phyloP scores from a whole-genome alignment of 2,113 vertebrate species.

The Noctilio leporinus region DNA sequence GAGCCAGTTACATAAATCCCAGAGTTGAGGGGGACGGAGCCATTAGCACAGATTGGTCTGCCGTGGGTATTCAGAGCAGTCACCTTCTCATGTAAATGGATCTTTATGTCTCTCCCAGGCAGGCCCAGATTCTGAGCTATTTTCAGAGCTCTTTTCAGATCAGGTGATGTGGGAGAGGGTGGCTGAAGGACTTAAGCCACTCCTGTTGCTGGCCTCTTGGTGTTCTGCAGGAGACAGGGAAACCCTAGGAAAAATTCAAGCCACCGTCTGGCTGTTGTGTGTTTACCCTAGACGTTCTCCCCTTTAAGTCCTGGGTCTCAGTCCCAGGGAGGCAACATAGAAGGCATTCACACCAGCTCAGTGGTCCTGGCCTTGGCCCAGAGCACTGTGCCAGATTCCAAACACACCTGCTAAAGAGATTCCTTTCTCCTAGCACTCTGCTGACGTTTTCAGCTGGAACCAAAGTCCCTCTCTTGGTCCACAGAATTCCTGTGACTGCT shows the following conservation, averaged over 20 bases:
- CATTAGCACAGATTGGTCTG: conserved; percentile 53
- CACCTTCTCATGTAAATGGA: conserved; percentile 61
- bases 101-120: conserved; percentile 51
- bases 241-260: conserved; percentile 63
- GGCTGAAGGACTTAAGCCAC: conserved; percentile 23
- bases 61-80: conserved; percentile 47
- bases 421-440: conserved; percentile 71
- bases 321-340: conserved; percentile 69
- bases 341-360: conserved; percentile 73
- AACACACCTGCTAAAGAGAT: conserved; percentile 80
- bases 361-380: conserved; percentile 72
- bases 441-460: conserved; percentile 69
- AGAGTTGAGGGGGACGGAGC: conserved; percentile 51
- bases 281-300: conserved; percentile 54
- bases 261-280: conserved; percentile 53
- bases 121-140: conserved; percentile 43
- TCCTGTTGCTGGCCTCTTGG: conserved; percentile 4
- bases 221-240: not conserved
- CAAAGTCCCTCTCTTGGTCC: not conserved
- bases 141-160: conserved; percentile 46
- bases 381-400: conserved; percentile 70
- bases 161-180: conserved; percentile 10
- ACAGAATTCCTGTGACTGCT: conserved; percentile 31
- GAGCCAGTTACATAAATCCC: conserved; percentile 66
- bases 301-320: conserved; percentile 64